A percentile compares a stretch with the other conserved stretches of the same genome.
phyloP scores from a whole-genome alignment of 2,797 vertebrate genomes.

The Sebastes reedi region DNA sequence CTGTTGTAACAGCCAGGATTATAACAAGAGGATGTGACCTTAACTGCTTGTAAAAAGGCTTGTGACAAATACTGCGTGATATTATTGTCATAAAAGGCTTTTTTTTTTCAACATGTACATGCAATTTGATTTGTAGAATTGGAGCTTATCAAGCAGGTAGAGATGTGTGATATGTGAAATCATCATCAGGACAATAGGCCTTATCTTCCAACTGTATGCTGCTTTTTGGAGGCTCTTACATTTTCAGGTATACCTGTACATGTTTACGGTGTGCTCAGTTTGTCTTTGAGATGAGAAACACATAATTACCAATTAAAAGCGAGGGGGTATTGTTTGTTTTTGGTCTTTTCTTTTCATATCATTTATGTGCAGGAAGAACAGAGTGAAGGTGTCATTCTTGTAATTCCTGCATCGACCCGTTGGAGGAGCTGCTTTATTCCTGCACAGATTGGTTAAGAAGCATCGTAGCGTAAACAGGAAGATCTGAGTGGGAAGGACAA shows the following conservation, averaged over 20 bases:
- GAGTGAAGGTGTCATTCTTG: constrained; percentile 31
- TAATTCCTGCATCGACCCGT: constrained; percentile 37
- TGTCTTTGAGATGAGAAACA: background rate
- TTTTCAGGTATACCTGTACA: background rate
- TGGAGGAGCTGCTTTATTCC: constrained; percentile 58
- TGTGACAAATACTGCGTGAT: background rate
- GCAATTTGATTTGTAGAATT: background rate
- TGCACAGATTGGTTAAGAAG: constrained; percentile 49
- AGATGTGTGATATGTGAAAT: background rate
- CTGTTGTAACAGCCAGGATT: background rate
- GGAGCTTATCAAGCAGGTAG: background rate
- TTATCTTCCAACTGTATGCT: constrained; percentile 11
- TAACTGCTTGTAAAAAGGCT: background rate
- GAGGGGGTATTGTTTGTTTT: background rate
- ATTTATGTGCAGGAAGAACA: background rate
- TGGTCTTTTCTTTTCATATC: background rate
- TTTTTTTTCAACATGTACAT: background rate
- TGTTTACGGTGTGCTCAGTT: background rate
- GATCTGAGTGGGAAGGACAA: constrained; percentile 69
- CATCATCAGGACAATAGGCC: constrained; percentile 19
- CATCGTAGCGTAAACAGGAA: constrained; percentile 62
- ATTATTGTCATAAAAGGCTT: background rate
- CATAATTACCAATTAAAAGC: too few species aligned
- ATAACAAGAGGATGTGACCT: background rate
- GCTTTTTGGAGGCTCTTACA: background rate